Conservation (phyloP, 1,140 invertebrate genomes). For the Meloidogyne hapla region DNA sequence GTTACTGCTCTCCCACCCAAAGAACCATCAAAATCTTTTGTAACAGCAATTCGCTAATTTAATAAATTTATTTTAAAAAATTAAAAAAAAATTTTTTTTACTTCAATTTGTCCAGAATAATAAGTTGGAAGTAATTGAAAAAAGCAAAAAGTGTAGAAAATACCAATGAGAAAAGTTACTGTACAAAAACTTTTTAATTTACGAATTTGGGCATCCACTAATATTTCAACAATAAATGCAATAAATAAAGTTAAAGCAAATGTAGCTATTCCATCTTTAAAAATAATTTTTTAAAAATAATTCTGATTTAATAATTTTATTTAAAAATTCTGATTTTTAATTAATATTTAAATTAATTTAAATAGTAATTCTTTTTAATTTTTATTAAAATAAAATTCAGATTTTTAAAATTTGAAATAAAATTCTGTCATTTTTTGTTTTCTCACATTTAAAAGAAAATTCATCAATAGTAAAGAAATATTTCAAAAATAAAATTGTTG, state of each 20-base stretch:
- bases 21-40: slow-evolving; percentile 21
- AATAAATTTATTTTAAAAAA: slow-evolving; percentile 4
- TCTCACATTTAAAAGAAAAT: slow-evolving; percentile 21
- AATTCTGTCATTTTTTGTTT: slow-evolving; percentile 1
- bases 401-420: too few species aligned
- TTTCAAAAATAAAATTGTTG: slow-evolving; percentile 25
- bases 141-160: slow-evolving; percentile 25
- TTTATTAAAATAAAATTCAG: too few species aligned
- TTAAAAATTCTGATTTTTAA: too few species aligned
- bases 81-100: not conserved
- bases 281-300: not conserved
- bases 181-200: slow-evolving; percentile 13
- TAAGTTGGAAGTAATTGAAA: slow-evolving; percentile 26
- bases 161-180: slow-evolving; percentile 13
- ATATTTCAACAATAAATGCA: slow-evolving; percentile 11
- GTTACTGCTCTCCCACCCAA: not conserved
- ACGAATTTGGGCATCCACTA: slow-evolving; percentile 16
- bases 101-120: slow-evolving; percentile 30
- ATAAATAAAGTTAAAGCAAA: slow-evolving; percentile 15
- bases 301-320: too few species aligned
- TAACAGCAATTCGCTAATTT: slow-evolving; percentile 9
- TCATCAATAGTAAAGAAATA: slow-evolving; percentile 30
- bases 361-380: too few species aligned
- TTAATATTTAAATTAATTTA: too few species aligned
- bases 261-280: slow-evolving; percentile 17